Evolutionary conservation across 2,888 invertebrate species (phyloP).

Genomic region (Orthosia gothica): DNA sequence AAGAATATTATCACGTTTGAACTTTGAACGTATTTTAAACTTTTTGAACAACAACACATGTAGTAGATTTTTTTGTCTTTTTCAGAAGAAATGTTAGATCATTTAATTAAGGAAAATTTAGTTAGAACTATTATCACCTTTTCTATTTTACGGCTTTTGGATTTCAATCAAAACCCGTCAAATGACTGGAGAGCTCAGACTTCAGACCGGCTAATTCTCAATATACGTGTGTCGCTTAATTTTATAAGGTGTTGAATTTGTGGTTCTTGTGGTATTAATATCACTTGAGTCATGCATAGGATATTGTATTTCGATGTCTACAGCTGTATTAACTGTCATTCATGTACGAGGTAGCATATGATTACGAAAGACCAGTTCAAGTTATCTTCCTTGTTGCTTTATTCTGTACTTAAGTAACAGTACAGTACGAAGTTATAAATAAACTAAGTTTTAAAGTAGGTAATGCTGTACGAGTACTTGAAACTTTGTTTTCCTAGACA

Average conservation of each 20-base stretch:
- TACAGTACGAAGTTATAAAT: constrained; percentile 24
- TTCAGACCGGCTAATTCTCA: background rate
- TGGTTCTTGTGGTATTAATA: constrained; percentile 26
- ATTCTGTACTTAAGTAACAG: background rate
- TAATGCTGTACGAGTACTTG: constrained; percentile 1
- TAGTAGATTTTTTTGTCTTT: background rate
- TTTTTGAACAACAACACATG: constrained; percentile 1
- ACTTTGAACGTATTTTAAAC: constrained; percentile 15
- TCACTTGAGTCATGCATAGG: constrained; percentile 13
- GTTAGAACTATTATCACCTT: background rate
- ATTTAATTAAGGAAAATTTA: constrained; percentile 5
- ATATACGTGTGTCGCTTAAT: background rate
- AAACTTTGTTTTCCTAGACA: background rate
- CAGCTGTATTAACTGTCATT: background rate
- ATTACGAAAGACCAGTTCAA: background rate
- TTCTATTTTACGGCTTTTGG: constrained; percentile 15
- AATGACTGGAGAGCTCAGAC: constrained; percentile 1
- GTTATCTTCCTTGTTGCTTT: background rate
- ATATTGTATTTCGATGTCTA: constrained; percentile 19
- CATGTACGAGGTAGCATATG: background rate
- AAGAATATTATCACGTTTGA: background rate
- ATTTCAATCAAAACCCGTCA: constrained; percentile 12
- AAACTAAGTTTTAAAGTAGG: constrained; percentile 21
- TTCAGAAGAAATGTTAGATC: constrained; percentile 6
- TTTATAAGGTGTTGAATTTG: constrained; percentile 2